phyloP scores from a whole-genome alignment of 2,888 invertebrate species.

The Ichneumoninae sp. region DNA sequence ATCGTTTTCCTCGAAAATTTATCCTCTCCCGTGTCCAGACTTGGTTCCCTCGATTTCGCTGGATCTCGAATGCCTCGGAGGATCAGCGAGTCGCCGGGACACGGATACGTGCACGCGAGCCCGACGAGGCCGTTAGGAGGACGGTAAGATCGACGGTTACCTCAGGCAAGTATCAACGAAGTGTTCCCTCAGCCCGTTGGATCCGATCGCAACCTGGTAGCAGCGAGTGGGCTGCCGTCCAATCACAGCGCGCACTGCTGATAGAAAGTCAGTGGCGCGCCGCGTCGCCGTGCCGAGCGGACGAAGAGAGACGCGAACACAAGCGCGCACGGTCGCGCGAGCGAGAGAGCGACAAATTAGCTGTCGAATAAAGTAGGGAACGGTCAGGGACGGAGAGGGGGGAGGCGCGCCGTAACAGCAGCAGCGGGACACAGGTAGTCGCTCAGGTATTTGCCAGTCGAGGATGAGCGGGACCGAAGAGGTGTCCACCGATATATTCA shows the following conservation, averaged over 20 bases:
- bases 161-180: neutral
- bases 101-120: neutral
- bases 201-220: constrained; percentile 37
- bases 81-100: neutral
- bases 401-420: constrained; percentile 52
- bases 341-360: constrained; percentile 26
- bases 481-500: constrained; percentile 58
- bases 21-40: neutral
- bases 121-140: neutral
- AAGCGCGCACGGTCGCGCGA: constrained; percentile 29
- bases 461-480: constrained; percentile 81
- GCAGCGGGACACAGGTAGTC: constrained; percentile 73
- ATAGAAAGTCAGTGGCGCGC: constrained; percentile 69
- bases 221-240: constrained; percentile 57
- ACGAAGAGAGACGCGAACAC: neutral
- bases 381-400: constrained; percentile 61
- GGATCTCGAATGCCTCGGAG: neutral
- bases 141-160: constrained; percentile 1
- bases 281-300: constrained; percentile 70
- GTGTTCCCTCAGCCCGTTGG: constrained; percentile 26
- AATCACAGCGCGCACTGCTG: constrained; percentile 68
- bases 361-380: constrained; percentile 40
- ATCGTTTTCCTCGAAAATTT: neutral
- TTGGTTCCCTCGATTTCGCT: neutral
- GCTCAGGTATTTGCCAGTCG: constrained; percentile 80